Percentiles rank a stretch among this genome's conserved stretches.
phyloP scores from a whole-genome alignment of 2,113 vertebrate genomes.

The Colossoma macropomum region DNA sequence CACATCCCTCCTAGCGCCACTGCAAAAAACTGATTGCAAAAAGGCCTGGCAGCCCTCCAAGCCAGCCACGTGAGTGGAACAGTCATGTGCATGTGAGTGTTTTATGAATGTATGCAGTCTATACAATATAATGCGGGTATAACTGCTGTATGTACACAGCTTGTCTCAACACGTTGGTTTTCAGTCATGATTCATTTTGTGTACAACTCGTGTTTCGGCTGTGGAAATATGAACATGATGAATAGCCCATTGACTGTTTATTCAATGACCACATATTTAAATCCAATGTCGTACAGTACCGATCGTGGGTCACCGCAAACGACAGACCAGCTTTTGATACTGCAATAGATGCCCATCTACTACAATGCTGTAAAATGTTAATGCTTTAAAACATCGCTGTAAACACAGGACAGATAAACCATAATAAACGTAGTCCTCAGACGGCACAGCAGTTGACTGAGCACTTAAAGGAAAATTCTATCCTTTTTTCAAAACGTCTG shows the following conservation, averaged over 20 bases:
- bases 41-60: conserved; percentile 17
- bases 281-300: background rate
- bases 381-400: too few relatives aligned
- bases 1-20: background rate
- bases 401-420: too few relatives aligned
- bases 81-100: background rate
- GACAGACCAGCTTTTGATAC: background rate
- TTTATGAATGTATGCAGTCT: background rate
- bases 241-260: background rate
- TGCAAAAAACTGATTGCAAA: conserved; percentile 25
- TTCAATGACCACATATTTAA: background rate
- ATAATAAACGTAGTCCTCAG: too few relatives aligned
- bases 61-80: conserved; percentile 16
- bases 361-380: too few relatives aligned
- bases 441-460: too few relatives aligned
- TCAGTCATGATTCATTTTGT: background rate
- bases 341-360: too few relatives aligned
- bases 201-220: too few relatives aligned
- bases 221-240: too few relatives aligned
- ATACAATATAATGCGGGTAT: background rate
- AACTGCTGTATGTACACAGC: background rate
- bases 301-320: background rate
- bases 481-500: too few relatives aligned
- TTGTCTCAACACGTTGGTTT: background rate
- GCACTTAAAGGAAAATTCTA: too few relatives aligned